Evolutionary conservation across 2,888 invertebrate species (phyloP), one percentile per base, ranked within the genome.

Genomic region (Aporophyla nigra): DNA sequence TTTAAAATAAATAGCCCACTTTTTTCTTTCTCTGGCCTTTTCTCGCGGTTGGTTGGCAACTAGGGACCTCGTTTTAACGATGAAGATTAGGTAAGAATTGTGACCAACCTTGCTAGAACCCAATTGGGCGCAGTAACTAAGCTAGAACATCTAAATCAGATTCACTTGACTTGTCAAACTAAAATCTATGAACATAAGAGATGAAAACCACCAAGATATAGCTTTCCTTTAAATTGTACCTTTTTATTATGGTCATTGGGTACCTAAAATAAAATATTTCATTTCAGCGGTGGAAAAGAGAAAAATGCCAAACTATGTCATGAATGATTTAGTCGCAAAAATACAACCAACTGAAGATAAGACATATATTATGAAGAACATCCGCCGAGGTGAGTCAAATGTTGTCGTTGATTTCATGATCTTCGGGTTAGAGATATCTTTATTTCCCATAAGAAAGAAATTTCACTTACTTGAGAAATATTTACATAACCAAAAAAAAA

Each of bases 321-420:
- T 76, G 53, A 74, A 76, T 24, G 81, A 81, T 59, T 16, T 76
- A 49, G n/a, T 76, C 46, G 74, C 53, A 19, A 81, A 59, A 61
- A 81, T 81, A 61, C 14, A 76, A 40, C 81, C 81, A 40, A 74
- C 74, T 61, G 81, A 74, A 6, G 79, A 70, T 6, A 79, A 75
- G 40, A 54, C 24, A 27, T 21, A 74, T 6, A 54, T 76, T 19
- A 74, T 81, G 81, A 74, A 40, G 53, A 76, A 81, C 24, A 33
- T 76, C 14, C 81, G 74, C 14, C 74, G 33, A 76, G 76, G 76
- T 76, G 46, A 19, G 76, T 82, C 33, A 21, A 66, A 53, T 21
- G 5, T 46, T 2, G 1, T 33, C 33, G 33, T 33, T 33, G 33
- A 33, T 33, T 33, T 33, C n/a, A 33, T 33, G 33, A 33, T 33